Evolutionary conservation across 2,797 vertebrate species (phyloP), one percentile per base, ranked within the genome.

Genomic region (Discoglossus pictus): DNA sequence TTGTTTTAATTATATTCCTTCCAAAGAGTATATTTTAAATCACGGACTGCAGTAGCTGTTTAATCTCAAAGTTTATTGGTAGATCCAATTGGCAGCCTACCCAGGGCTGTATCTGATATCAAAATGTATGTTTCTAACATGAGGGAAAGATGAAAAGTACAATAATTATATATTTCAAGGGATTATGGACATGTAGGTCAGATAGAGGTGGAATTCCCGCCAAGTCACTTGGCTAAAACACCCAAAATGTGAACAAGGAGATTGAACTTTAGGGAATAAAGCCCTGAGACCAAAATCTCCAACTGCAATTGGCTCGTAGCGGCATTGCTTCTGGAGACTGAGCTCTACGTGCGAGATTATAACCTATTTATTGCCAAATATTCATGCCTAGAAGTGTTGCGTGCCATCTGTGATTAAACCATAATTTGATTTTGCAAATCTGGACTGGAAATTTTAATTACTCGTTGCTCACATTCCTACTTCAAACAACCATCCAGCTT

Each of bases 101-200:
- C n/a, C n/a, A n/a, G n/a, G n/a, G n/a, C n/a, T n/a, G n/a, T n/a
- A n/a, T n/a, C n/a, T n/a, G n/a, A n/a, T n/a, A n/a, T n/a, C n/a
- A n/a, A n/a, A n/a, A n/a, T n/a, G n/a, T n/a, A n/a, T n/a, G n/a
- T n/a, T n/a, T n/a, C n/a, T n/a, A n/a, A n/a, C n/a, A n/a, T n/a
- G n/a, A n/a, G n/a, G n/a, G n/a, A n/a, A n/a, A n/a, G n/a, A n/a
- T n/a, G n/a, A n/a, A n/a, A n/a, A n/a, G n/a, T n/a, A n/a, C n/a
- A n/a, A n/a, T n/a, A n/a, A n/a, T n/a, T n/a, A n/a, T n/a, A n/a
- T 84, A 89, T 82, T 83, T 13, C 36, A 86, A 86, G 83, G 5
- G 4, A 42, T 6, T 42, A 15, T 6, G 7, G 12, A 12, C 36
- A 39, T 42, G 8, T 42, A 42, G 39, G 39, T 42, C 39, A 42